Percentiles rank a stretch among this genome's conserved stretches.
Evolutionary conservation across 1,140 invertebrate genomes (phyloP).

Genomic region (Muscidifurax raptorellus): DNA sequence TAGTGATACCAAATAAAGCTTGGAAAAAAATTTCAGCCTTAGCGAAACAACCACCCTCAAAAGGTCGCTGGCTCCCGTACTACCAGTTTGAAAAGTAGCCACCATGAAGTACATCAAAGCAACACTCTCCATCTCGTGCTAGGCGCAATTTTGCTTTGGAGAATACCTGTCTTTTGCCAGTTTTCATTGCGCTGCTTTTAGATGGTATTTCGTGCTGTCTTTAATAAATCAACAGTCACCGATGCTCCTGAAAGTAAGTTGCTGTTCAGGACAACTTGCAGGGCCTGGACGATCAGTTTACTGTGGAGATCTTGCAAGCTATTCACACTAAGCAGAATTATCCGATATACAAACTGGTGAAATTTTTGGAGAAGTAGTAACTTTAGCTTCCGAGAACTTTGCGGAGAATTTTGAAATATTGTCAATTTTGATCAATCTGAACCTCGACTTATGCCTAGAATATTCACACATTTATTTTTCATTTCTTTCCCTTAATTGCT

Average conservation of each 20-base stretch:
- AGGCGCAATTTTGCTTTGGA: constrained; percentile 80
- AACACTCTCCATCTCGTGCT: constrained; percentile 92
- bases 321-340: not conserved
- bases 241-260: constrained; percentile 80
- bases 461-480: too few species aligned
- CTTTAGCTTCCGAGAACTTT: constrained; percentile 28
- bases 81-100: constrained; percentile 94
- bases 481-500: too few species aligned
- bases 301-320: constrained; percentile 43
- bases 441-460: too few species aligned
- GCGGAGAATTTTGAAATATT: constrained; percentile 52
- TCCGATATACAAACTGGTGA: not conserved
- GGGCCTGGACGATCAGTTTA: constrained; percentile 82
- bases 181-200: constrained; percentile 75
- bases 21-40: too few species aligned
- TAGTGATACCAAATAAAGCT: too few species aligned
- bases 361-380: constrained; percentile 23
- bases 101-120: constrained; percentile 93
- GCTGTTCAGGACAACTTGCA: constrained; percentile 83
- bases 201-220: constrained; percentile 81
- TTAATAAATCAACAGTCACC: constrained; percentile 84
- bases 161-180: constrained; percentile 69
- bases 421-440: constrained; percentile 68
- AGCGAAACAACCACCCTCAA: too few species aligned
- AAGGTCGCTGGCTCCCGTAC: too few species aligned